phyloP scores from a whole-genome alignment of 1,140 invertebrate species.

The Pararge aegeria region DNA sequence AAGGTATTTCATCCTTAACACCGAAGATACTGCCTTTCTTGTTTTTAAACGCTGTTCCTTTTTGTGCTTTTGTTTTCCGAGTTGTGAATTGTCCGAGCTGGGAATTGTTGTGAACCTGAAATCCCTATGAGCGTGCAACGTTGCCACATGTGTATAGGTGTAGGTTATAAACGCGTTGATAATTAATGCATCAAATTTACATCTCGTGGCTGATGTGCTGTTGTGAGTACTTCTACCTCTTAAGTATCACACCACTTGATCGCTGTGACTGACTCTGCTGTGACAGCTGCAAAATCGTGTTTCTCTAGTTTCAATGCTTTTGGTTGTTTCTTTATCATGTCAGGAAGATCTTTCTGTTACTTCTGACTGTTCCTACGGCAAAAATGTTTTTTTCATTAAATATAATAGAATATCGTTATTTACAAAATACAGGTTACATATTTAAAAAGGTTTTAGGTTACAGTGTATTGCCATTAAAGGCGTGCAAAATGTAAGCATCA shows the following conservation, averaged over 20 bases:
- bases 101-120: conserved; percentile 41
- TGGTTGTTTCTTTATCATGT: conserved; percentile 33
- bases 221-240: conserved; percentile 41
- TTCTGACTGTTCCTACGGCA: conserved; percentile 37
- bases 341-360: conserved; percentile 37
- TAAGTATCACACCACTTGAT: conserved; percentile 47
- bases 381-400: conserved; percentile 35
- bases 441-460: no score
- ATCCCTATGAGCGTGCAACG: conserved; percentile 33
- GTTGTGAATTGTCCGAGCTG: conserved; percentile 33
- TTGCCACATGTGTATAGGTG: conserved; percentile 33
- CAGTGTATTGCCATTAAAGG: no score
- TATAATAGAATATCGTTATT: no score
- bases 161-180: conserved; percentile 47
- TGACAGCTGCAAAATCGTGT: conserved; percentile 38
- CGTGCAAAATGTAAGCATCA: no score
- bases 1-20: conserved; percentile 33
- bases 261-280: conserved; percentile 36
- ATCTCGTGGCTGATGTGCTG: conserved; percentile 39
- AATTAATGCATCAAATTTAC: conserved; percentile 29
- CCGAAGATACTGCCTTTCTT: conserved; percentile 31
- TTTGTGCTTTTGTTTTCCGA: conserved; percentile 26
- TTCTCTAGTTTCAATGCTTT: conserved; percentile 32
- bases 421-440: no score
- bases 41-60: conserved; percentile 18